Evolutionary conservation across 2,113 vertebrate species (phyloP).

Genomic region (Lophura nycthemera): DNA sequence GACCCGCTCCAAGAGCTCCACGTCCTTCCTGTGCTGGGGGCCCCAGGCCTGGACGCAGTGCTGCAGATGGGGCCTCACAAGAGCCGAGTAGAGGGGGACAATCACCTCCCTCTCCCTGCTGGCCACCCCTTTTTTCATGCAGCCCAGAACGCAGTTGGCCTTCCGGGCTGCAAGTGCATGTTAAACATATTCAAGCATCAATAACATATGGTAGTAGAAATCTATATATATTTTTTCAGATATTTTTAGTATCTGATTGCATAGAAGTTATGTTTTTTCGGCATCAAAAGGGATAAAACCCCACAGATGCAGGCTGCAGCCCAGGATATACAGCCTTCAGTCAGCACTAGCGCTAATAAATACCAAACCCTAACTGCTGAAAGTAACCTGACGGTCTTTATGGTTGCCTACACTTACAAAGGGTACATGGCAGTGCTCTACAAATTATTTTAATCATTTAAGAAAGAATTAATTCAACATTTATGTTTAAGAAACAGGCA

Average conservation of each 20-base stretch:
- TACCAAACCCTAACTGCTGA: background rate
- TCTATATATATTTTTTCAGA: background rate
- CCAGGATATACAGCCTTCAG: background rate
- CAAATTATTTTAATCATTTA: background rate
- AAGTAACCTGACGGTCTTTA: background rate
- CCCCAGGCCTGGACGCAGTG: no score
- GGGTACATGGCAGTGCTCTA: background rate
- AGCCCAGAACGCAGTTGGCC: no score
- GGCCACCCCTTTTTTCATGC: no score
- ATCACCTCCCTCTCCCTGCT: no score
- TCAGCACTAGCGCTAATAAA: background rate
- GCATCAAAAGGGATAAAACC: background rate
- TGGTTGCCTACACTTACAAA: background rate
- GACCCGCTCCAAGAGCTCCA: no score
- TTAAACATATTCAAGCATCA: background rate
- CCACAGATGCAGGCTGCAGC: background rate
- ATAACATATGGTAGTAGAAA: background rate
- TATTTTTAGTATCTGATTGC: background rate
- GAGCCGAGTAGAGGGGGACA: no score
- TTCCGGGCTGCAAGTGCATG: background rate
- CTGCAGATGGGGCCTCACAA: no score
- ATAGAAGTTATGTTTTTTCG: background rate
- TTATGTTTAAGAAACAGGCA: constrained; percentile 39
- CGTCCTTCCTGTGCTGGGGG: no score
- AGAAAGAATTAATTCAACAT: constrained; percentile 32